Evolutionary conservation across 2,797 vertebrate species (phyloP).

Genomic region (Catamblyrhynchus diadema): DNA sequence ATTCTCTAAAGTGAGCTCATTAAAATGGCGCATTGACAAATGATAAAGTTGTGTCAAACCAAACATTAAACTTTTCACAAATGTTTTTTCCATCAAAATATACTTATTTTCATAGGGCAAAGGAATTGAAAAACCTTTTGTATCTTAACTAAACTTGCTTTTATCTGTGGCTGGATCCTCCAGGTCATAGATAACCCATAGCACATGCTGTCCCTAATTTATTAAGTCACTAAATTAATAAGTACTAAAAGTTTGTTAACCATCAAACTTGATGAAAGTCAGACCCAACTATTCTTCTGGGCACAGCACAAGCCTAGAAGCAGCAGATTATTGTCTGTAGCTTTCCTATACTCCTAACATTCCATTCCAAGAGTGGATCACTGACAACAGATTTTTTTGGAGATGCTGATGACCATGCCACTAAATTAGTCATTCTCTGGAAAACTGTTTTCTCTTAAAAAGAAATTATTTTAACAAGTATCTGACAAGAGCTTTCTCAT

Average conservation of each 20-base stretch:
- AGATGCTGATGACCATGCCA: neutral
- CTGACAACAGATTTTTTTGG: neutral
- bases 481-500: neutral
- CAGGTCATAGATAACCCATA: neutral
- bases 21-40: neutral
- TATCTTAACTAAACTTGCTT: neutral
- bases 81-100: neutral
- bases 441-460: neutral
- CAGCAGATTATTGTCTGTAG: neutral
- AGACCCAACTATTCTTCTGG: neutral
- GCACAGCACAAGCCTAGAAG: neutral
- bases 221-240: neutral
- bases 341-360: neutral
- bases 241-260: neutral
- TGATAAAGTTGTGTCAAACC: neutral
- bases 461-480: neutral
- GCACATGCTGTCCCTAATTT: neutral
- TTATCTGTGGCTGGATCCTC: neutral
- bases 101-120: neutral
- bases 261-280: neutral
- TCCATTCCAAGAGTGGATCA: neutral
- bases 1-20: accelerated
- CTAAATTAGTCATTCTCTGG: neutral
- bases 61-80: neutral
- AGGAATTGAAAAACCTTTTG: neutral